Evolutionary conservation across 2,888 invertebrate genomes (phyloP), one percentile per base, ranked within the genome.

Genomic region (Eupithecia tripunctaria): DNA sequence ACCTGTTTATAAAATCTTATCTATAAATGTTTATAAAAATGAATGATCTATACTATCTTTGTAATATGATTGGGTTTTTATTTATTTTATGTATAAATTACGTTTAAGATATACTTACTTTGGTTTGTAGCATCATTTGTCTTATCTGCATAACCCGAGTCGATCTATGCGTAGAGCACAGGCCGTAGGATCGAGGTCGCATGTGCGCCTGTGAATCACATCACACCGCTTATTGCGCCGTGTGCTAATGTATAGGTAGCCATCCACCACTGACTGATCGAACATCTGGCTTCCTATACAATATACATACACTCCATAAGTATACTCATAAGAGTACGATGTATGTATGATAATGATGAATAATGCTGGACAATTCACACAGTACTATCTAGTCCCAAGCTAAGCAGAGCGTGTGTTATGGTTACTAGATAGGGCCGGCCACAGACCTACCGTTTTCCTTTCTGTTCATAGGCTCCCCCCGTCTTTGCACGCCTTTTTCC

Each of bases 161-260:
- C 62, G 38, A 63, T 77, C 70, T 79, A 71, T 75, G 68, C 59
- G 60, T 67, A 82, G 59, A 12, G 0, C 21, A 51, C 10, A 51
- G 10, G 8, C 47, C n/a, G 47, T 47, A 47, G 1, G 6, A 91
- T 91, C 90, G 92, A 91, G 92, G 92, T 87, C 92, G 88, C 93
- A 93, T 88, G 84, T 92, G 91, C 82, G 89, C 81, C 88, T 89
- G 91, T 90, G 91, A 92, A 87, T 92, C 91, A 90, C 91, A 91
- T 90, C 91, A 82, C 86, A 84, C 84, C 78, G 81, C 84, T 85
- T 8, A 8, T 8, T 84, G 82, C 82, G 81, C 79, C 72, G 73
- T 71, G 71, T 56, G 65, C 60, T 63, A 62, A 72, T 75, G 62
- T 62, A 38, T 73, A 80, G 82, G 77, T 77, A 51, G 8, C 74